Conservation (phyloP, 1,140 invertebrate genomes). For the Hycleus phaleratus region DNA sequence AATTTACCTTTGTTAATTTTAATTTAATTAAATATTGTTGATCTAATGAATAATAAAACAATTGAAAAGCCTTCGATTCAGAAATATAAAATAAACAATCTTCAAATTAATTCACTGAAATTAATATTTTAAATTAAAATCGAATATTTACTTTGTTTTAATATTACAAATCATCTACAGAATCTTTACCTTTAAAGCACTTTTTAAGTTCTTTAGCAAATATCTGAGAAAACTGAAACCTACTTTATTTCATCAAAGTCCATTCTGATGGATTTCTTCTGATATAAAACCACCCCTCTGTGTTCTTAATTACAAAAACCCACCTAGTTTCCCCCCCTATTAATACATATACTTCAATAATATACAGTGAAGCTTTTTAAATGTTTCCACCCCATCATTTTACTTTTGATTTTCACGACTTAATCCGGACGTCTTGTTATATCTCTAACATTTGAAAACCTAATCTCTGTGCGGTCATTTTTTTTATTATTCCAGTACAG, state of each 20-base stretch:
- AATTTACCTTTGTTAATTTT: too few relatives aligned
- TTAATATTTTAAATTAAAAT: conserved; percentile 21
- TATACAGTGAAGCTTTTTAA: conserved; percentile 1
- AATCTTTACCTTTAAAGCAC: conserved; percentile 3
- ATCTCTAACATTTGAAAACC: conserved; percentile 8
- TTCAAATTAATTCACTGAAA: conserved; percentile 12
- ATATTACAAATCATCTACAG: too few relatives aligned
- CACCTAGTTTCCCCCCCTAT: too few relatives aligned
- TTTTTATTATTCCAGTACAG: conserved; percentile 6
- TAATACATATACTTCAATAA: too few relatives aligned
- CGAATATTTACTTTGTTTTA: conserved; percentile 18
- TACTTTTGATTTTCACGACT: not conserved
- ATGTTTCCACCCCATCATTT: not conserved
- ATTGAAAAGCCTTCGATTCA: too few relatives aligned
- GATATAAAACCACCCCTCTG: conserved; percentile 15
- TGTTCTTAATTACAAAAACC: conserved; percentile 33
- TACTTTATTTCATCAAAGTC: conserved; percentile 27
- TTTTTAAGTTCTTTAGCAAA: conserved; percentile 15
- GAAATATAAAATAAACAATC: too few relatives aligned
- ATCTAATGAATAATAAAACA: too few relatives aligned
- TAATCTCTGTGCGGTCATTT: conserved; percentile 16
- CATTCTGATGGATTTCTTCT: conserved; percentile 35
- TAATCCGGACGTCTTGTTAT: conserved; percentile 13
- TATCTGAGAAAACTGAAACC: conserved; percentile 18
- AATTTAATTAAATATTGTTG: too few relatives aligned